Conservation (phyloP, 2,888 invertebrate species). For the Coenonympha arcania region DNA sequence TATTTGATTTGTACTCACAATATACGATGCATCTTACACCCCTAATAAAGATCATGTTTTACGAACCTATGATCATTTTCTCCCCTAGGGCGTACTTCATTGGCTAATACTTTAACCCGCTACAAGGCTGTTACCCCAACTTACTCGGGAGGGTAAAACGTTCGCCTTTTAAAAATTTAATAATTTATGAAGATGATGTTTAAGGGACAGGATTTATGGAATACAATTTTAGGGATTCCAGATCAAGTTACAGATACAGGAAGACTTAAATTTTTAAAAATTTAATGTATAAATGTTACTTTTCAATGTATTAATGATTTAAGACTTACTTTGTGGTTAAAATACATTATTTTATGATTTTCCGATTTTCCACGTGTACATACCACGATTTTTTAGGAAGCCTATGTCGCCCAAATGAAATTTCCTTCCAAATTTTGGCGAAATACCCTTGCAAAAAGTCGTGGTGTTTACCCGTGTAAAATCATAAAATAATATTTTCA, state of each 20-base stretch:
- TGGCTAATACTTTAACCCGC: constrained; percentile 36
- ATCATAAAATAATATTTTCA: too few species aligned
- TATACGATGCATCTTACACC: constrained; percentile 36
- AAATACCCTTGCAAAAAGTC: too few species aligned
- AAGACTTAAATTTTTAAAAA: not conserved
- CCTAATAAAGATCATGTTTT: constrained; percentile 54
- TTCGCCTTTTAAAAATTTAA: constrained; percentile 14
- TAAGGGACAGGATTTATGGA: not conserved
- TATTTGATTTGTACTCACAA: constrained; percentile 19
- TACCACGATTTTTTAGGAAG: too few species aligned
- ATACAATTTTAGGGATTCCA: not conserved
- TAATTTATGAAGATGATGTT: constrained; percentile 16
- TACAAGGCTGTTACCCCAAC: constrained; percentile 17
- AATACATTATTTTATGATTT: too few species aligned
- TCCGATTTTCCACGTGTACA: too few species aligned
- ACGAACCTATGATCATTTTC: constrained; percentile 37
- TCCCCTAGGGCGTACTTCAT: constrained; percentile 36
- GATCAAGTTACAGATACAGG: not conserved
- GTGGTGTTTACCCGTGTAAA: too few species aligned
- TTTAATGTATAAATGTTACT: too few species aligned
- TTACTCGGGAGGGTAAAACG: constrained; percentile 13
- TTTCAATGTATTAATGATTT: too few species aligned
- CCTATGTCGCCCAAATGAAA: too few species aligned
- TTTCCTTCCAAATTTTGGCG: too few species aligned
- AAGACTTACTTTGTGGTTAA: too few species aligned